Conservation (phyloP, 2,113 vertebrate species). For the Pimephales promelas region DNA sequence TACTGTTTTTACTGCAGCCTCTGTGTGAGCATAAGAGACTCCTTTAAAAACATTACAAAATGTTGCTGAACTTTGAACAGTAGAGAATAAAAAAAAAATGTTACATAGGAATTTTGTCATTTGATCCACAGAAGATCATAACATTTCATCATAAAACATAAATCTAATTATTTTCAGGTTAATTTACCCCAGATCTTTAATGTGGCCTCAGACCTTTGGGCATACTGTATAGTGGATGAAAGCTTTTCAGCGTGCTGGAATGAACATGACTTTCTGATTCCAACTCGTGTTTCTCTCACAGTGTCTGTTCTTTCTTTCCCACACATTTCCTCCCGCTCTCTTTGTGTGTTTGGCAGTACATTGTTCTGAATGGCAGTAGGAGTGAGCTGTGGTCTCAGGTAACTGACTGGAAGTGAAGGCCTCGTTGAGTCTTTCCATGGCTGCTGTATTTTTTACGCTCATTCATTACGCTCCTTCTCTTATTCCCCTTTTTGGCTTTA, state of each 20-base stretch:
- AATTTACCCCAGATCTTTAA: not conserved
- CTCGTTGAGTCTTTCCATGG: slow-evolving; percentile 28
- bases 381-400: slow-evolving; percentile 46
- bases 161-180: not conserved
- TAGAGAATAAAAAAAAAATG: no score
- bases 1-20: not conserved
- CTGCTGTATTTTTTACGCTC: no score
- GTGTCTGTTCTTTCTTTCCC: not conserved
- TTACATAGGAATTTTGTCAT: not conserved
- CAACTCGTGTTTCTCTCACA: not conserved
- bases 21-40: not conserved
- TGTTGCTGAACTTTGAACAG: no score
- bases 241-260: slow-evolving; percentile 12
- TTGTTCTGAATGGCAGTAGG: slow-evolving; percentile 36
- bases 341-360: not conserved
- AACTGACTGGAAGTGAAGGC: slow-evolving; percentile 29
- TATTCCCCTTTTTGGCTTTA: slow-evolving; percentile 45
- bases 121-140: not conserved
- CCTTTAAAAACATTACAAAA: no score
- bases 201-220: not conserved
- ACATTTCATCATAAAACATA: not conserved
- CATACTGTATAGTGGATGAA: not conserved
- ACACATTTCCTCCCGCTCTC: not conserved
- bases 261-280: slow-evolving; percentile 20
- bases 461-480: slow-evolving; percentile 35